A percentile compares a stretch with the other conserved stretches of the same genome.
Evolutionary conservation across 2,797 vertebrate species (phyloP).

Genomic region (Rallus crepitans): DNA sequence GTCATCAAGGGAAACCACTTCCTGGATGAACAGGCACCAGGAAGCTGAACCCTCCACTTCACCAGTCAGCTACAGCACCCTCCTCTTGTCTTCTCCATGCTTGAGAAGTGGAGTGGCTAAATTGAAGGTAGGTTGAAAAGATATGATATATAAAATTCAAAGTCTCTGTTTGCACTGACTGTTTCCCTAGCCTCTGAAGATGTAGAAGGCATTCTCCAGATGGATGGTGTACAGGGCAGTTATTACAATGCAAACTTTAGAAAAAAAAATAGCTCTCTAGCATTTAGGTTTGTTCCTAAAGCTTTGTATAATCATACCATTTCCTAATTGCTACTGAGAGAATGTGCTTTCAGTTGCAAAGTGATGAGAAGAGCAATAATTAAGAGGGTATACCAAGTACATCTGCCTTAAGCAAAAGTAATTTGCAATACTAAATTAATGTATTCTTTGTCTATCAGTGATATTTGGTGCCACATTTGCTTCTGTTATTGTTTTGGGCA

Average conservation of each 20-base stretch:
- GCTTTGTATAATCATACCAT: constrained; percentile 9
- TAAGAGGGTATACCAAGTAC: constrained; percentile 62
- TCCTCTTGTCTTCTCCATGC: background rate
- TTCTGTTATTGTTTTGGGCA: constrained; percentile 53
- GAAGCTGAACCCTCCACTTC: background rate
- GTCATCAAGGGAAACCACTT: background rate
- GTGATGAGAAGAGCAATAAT: constrained; percentile 67
- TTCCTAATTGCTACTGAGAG: constrained; percentile 52
- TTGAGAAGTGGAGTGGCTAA: background rate
- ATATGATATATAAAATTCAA: background rate
- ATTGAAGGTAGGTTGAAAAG: background rate
- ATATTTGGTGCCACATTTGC: constrained; percentile 51
- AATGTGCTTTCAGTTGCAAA: constrained; percentile 52
- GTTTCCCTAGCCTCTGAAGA: background rate
- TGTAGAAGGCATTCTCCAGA: background rate
- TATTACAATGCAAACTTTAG: background rate
- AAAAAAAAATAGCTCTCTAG: background rate
- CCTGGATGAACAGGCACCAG: background rate
- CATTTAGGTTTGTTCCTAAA: background rate
- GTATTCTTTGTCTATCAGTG: constrained; percentile 47
- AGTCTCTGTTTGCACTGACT: background rate
- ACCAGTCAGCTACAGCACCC: background rate
- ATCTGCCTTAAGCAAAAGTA: constrained; percentile 66
- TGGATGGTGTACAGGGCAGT: background rate
- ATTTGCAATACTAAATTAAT: constrained; percentile 67